Conservation (phyloP, 2,888 invertebrate genomes). For the Tetanocera ferruginea region DNA sequence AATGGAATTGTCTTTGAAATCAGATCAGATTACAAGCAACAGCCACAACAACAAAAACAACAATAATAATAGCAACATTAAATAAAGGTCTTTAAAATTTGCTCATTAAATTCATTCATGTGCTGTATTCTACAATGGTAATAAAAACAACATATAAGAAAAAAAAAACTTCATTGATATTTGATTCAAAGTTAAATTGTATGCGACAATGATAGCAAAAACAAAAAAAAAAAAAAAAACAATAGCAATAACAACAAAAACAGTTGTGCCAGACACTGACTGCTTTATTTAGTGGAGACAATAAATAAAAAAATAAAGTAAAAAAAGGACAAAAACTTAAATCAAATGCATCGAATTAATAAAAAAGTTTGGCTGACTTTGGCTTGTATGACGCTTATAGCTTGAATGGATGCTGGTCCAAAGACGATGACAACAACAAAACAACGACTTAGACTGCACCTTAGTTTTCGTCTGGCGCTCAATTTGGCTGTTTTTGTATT, state of each 20-base stretch:
- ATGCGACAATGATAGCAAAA: slow-evolving; percentile 17
- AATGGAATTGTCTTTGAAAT: not conserved
- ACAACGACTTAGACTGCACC: slow-evolving; percentile 46
- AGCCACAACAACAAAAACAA: slow-evolving; percentile 1
- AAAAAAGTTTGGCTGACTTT: slow-evolving; percentile 3
- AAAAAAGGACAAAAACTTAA: not conserved
- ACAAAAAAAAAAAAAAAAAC: slow-evolving; percentile 5
- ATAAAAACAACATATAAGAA: slow-evolving; percentile 12
- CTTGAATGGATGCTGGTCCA: slow-evolving; percentile 27
- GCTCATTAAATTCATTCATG: slow-evolving; percentile 48
- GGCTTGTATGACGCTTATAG: not conserved
- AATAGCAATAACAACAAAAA: slow-evolving; percentile 8
- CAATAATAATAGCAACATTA: not conserved
- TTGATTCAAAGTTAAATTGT: slow-evolving; percentile 14
- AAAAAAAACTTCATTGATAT: slow-evolving; percentile 17
- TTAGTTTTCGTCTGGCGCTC: slow-evolving; percentile 51
- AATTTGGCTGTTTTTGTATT: slow-evolving; percentile 21
- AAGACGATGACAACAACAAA: not conserved
- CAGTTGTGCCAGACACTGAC: not conserved
- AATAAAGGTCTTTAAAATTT: slow-evolving; percentile 28
- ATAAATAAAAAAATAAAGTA: not conserved
- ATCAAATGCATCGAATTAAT: slow-evolving; percentile 5
- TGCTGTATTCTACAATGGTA: slow-evolving; percentile 6
- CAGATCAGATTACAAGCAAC: slow-evolving; percentile 9
- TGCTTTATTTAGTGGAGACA: not conserved